phyloP scores from a whole-genome alignment of 2,888 invertebrate genomes.

The Belgica antarctica region DNA sequence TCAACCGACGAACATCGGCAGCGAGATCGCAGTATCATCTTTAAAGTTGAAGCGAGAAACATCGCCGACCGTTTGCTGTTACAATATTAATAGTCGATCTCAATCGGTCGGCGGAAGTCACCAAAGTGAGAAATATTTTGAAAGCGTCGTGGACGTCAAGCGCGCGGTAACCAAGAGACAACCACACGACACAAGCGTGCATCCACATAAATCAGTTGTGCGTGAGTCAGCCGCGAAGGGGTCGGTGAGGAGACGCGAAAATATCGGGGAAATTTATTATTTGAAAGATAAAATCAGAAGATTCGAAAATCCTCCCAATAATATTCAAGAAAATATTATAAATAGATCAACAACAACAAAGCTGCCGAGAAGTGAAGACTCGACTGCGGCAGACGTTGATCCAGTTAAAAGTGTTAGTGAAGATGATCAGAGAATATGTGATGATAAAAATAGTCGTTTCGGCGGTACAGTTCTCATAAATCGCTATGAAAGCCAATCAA shows the following conservation, averaged over 20 bases:
- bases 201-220: too few relatives aligned
- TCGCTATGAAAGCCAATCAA: slow-evolving; percentile 34
- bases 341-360: slow-evolving; percentile 38
- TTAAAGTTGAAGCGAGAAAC: slow-evolving; percentile 38
- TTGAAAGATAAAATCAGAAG: slow-evolving; percentile 39
- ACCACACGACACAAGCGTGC: too few relatives aligned
- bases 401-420: slow-evolving; percentile 39
- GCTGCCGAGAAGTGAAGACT: slow-evolving; percentile 1
- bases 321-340: slow-evolving; percentile 36
- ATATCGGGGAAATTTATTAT: neutral
- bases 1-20: slow-evolving; percentile 33
- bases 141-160: too few relatives aligned
- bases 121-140: neutral
- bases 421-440: slow-evolving; percentile 30
- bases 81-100: slow-evolving; percentile 37
- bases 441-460: slow-evolving; percentile 38
- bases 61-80: slow-evolving; percentile 43
- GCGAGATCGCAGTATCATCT: slow-evolving; percentile 37
- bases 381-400: neutral
- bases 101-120: slow-evolving; percentile 19
- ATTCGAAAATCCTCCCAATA: slow-evolving; percentile 33
- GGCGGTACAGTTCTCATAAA: slow-evolving; percentile 36
- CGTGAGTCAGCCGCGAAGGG: neutral
- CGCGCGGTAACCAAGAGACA: too few relatives aligned
- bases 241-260: neutral